These are phyloP conservation scores for Wasmannia auropunctata DNA, from an alignment of 1,140 invertebrate species.

Conservation along the genomic window DNA sequence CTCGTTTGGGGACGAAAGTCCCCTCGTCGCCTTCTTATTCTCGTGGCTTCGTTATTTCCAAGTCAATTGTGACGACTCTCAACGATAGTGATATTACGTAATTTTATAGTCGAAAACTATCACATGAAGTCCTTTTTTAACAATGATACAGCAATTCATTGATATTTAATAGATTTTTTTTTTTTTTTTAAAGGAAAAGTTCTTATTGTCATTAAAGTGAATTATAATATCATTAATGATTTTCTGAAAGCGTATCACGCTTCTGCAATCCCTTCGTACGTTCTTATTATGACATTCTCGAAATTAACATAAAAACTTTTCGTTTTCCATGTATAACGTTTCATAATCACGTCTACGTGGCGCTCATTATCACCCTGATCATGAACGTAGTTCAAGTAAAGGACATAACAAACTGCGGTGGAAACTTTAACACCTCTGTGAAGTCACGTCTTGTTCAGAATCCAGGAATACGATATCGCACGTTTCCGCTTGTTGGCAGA, in stretches of 20 bases:
- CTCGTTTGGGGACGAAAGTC: background rate
- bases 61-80: background rate
- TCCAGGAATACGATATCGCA: constrained; percentile 43
- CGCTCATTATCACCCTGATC: constrained; percentile 34
- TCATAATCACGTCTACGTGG: background rate
- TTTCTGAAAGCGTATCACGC: background rate
- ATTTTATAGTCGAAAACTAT: too few relatives aligned
- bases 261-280: background rate
- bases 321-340: background rate
- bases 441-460: constrained; percentile 50
- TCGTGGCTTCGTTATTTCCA: background rate
- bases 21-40: background rate
- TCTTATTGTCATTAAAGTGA: background rate
- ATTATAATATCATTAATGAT: background rate
- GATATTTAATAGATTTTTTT: too few relatives aligned
- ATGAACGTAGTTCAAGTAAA: constrained; percentile 22
- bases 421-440: constrained; percentile 46
- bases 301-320: background rate
- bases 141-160: background rate
- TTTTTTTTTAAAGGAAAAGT: too few relatives aligned
- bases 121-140: background rate
- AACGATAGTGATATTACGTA: background rate
- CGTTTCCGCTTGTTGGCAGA: constrained; percentile 48
- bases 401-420: constrained; percentile 23
- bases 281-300: background rate